A percentile compares a stretch with the other conserved stretches of the same genome.
Evolutionary conservation across 1,140 invertebrate genomes (phyloP).

Genomic region (Pentalonia nigronervosa): DNA sequence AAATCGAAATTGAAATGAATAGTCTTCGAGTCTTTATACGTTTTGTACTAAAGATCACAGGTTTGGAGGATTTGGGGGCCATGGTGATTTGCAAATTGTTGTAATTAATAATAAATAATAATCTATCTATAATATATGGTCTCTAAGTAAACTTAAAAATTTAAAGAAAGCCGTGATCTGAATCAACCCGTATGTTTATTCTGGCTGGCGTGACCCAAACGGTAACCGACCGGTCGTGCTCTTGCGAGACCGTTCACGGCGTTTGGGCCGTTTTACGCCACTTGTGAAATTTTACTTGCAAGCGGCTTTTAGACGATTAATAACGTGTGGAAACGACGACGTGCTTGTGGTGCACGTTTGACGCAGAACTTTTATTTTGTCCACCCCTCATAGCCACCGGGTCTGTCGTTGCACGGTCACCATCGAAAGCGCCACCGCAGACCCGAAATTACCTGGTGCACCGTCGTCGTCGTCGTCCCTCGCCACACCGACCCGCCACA

Average conservation of each 20-base stretch:
- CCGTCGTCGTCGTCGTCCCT: not conserved
- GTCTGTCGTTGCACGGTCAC: not conserved
- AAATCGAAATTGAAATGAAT: too few relatives aligned
- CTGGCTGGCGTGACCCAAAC: not conserved
- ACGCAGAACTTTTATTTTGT: not conserved
- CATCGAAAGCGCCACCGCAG: not conserved
- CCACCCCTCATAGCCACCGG: not conserved
- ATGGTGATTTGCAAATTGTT: too few relatives aligned
- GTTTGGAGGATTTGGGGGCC: too few relatives aligned
- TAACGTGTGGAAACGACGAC: constrained; percentile 1
- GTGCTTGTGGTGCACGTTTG: not conserved
- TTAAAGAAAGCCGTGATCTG: not conserved
- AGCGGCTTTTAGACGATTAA: not conserved
- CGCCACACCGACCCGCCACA: not conserved
- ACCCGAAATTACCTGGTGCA: not conserved
- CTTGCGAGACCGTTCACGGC: not conserved
- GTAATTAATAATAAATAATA: too few relatives aligned
- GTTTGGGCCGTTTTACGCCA: not conserved
- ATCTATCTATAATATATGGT: too few relatives aligned
- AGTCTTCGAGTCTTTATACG: too few relatives aligned
- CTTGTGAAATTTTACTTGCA: not conserved
- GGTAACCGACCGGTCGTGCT: not conserved
- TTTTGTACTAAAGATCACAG: too few relatives aligned
- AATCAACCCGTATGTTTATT: not conserved
- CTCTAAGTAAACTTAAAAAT: not conserved